Percentiles rank a stretch among this genome's conserved stretches.
Evolutionary conservation across 2,113 vertebrate genomes (phyloP).

Genomic region (Xyliphius kryptos): DNA sequence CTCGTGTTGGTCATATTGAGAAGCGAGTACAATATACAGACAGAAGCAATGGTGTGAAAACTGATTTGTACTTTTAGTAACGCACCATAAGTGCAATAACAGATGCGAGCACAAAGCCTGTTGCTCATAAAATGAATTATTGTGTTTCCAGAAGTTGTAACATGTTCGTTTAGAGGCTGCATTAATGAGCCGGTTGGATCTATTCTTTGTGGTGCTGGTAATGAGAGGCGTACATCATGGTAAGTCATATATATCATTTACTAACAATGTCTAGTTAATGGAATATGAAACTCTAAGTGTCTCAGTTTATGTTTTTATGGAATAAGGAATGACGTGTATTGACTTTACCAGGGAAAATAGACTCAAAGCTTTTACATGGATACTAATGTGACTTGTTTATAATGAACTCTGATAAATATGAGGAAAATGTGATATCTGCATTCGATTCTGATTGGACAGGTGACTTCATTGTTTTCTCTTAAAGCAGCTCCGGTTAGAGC

Average conservation of each 20-base stretch:
- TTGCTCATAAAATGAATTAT: conserved; percentile 54
- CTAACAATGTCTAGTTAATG: conserved; percentile 57
- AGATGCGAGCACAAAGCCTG: conserved; percentile 49
- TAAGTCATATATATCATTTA: conserved; percentile 56
- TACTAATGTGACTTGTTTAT: too few species aligned
- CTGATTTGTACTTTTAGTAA: conserved; percentile 48
- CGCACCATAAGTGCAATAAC: conserved; percentile 43
- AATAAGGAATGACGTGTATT: neutral
- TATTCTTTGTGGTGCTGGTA: conserved; percentile 48
- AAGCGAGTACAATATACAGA: conserved; percentile 16
- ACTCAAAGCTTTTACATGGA: too few species aligned
- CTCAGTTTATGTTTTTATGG: conserved; percentile 44
- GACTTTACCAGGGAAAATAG: neutral
- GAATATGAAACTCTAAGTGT: conserved; percentile 47
- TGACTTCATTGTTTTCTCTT: too few species aligned
- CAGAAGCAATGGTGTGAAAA: conserved; percentile 21
- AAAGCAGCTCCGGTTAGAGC: too few species aligned
- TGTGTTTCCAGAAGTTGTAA: conserved; percentile 54
- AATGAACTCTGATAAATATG: too few species aligned
- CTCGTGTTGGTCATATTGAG: conserved; percentile 18
- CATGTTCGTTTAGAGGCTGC: conserved; percentile 45
- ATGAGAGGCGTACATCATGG: conserved; percentile 38
- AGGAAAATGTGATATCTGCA: too few species aligned
- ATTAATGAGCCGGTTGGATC: conserved; percentile 44
- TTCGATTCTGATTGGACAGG: too few species aligned